phyloP scores from a whole-genome alignment of 2,797 vertebrate species.

The Pangasius mekongensis region DNA sequence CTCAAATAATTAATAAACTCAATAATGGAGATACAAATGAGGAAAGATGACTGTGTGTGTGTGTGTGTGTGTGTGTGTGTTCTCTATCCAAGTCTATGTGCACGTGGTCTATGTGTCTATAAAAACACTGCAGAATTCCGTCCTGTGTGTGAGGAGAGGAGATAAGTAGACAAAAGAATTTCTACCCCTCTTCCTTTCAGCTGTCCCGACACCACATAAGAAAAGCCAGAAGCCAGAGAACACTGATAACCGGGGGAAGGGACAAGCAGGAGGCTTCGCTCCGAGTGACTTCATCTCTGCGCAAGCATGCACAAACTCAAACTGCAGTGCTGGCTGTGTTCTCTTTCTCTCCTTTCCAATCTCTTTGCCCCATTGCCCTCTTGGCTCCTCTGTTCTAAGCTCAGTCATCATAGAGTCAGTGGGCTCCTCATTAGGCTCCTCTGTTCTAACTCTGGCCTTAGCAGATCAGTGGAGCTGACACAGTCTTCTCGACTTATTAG shows the following conservation, averaged over 20 bases:
- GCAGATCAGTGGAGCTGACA: background rate
- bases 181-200: slow-evolving; percentile 59
- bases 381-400: background rate
- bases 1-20: background rate
- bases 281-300: slow-evolving; percentile 53
- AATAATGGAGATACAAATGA: background rate
- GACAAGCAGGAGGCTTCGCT: slow-evolving; percentile 43
- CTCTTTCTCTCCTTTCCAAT: slow-evolving; percentile 8
- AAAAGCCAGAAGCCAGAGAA: slow-evolving; percentile 38
- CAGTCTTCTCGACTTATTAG: background rate
- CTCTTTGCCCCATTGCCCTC: background rate
- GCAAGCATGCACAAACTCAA: slow-evolving; percentile 43
- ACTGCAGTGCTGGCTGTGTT: slow-evolving; percentile 30
- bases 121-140: slow-evolving; percentile 41
- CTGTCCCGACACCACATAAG: slow-evolving; percentile 43
- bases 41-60: background rate
- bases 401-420: background rate
- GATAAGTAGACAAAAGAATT: slow-evolving; percentile 49
- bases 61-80: background rate
- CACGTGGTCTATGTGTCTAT: slow-evolving; percentile 42
- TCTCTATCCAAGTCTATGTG: slow-evolving; percentile 18
- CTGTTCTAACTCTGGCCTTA: background rate
- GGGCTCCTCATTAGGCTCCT: background rate
- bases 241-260: slow-evolving; percentile 24
- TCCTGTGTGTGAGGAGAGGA: slow-evolving; percentile 17